Conservation (phyloP, 2,113 vertebrate genomes). For the Tringa solitaria region DNA sequence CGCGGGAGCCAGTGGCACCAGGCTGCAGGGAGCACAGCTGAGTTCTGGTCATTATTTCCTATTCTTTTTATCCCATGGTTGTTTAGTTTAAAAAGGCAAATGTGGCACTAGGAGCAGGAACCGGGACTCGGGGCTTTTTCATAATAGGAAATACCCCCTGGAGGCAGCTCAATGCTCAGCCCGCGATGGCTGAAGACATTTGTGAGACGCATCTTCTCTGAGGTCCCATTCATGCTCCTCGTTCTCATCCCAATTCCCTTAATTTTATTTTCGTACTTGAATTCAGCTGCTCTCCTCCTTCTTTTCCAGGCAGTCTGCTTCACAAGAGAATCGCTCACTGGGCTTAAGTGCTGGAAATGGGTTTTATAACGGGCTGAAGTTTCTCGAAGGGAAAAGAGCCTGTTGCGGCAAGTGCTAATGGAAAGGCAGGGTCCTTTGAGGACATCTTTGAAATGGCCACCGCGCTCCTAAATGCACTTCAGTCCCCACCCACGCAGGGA, state of each 20-base stretch:
- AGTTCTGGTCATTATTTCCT: neutral
- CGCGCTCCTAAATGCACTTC: neutral
- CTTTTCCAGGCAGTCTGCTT: neutral
- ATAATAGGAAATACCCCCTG: neutral
- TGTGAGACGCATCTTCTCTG: neutral
- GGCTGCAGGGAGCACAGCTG: neutral
- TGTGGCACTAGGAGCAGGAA: neutral
- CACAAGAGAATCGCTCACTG: neutral
- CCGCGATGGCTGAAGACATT: neutral
- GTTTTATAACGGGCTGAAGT: neutral
- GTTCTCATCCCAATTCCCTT: neutral
- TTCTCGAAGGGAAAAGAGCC: neutral
- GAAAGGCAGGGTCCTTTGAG: slow-evolving; percentile 1
- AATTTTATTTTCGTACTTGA: neutral
- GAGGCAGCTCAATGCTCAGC: neutral
- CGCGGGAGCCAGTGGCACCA: rapidly evolving
- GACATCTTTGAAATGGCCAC: neutral
- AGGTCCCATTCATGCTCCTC: neutral
- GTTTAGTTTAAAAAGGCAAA: neutral
- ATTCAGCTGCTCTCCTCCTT: neutral
- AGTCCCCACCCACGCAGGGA: neutral
- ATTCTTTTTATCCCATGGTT: neutral
- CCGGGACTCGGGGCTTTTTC: neutral
- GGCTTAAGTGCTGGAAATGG: neutral
- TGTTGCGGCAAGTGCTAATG: neutral